These are phyloP conservation scores for Ascaphus truei DNA, from an alignment of 2,113 vertebrate species.

Conservation along the genomic window DNA sequence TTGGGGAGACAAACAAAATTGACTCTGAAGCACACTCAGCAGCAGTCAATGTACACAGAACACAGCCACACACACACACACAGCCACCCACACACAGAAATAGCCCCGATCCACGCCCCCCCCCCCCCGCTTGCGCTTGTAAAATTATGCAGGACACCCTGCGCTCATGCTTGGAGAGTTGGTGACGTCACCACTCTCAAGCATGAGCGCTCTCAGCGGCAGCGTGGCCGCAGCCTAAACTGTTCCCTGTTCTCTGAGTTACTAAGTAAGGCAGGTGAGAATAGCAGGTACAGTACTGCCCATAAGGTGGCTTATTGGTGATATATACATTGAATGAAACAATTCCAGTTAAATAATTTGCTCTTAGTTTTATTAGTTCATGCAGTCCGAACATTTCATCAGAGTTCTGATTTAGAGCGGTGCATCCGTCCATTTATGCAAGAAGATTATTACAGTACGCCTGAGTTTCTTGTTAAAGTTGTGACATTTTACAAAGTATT, in stretches of 20 bases:
- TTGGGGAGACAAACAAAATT: too few relatives aligned
- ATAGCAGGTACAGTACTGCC: conserved; percentile 17
- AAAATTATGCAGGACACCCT: too few relatives aligned
- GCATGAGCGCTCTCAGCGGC: not conserved
- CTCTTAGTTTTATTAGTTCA: conserved; percentile 25
- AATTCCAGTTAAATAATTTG: conserved; percentile 18
- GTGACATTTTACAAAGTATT: conserved; percentile 17
- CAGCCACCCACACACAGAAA: too few relatives aligned
- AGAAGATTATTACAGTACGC: conserved; percentile 2
- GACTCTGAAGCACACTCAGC: too few relatives aligned
- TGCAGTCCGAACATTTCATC: conserved; percentile 7
- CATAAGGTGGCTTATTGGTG: not conserved
- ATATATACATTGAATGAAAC: not conserved
- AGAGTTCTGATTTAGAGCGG: conserved; percentile 18
- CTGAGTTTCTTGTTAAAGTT: conserved; percentile 5
- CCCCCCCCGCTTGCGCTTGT: too few relatives aligned
- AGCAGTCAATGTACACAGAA: too few relatives aligned
- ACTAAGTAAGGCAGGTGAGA: not conserved
- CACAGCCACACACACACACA: too few relatives aligned
- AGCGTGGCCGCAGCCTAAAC: conserved; percentile 9
- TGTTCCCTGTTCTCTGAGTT: not conserved
- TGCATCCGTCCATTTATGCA: conserved; percentile 1
- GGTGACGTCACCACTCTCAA: too few relatives aligned
- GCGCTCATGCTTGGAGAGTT: too few relatives aligned
- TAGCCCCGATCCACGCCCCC: too few relatives aligned